These are phyloP conservation scores for Oophaga pumilio DNA, from an alignment of 2,113 vertebrate genomes.

Conservation along the genomic window DNA sequence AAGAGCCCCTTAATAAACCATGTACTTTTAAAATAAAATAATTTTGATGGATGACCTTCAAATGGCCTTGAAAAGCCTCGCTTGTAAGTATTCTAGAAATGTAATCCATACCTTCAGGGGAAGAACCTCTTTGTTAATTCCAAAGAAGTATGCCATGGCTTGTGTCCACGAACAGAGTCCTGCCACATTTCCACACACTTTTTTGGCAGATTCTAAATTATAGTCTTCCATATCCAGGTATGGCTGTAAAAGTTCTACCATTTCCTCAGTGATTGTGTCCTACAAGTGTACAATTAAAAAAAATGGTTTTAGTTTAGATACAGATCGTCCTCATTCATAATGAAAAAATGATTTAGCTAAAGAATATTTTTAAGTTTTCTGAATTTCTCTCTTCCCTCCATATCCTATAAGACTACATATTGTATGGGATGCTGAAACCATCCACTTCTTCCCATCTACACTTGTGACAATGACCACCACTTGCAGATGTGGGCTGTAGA, in stretches of 20 bases:
- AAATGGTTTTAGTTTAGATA: too few species aligned
- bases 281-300: constrained; percentile 54
- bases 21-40: neutral
- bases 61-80: neutral
- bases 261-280: constrained; percentile 84
- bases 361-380: too few species aligned
- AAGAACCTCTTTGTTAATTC: constrained; percentile 84
- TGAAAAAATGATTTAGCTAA: neutral
- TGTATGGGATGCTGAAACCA: too few species aligned
- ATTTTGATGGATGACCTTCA: neutral
- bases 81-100: neutral
- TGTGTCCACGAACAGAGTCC: constrained; percentile 86
- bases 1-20: neutral
- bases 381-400: too few species aligned
- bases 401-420: too few species aligned
- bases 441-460: too few species aligned
- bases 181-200: constrained; percentile 83
- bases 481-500: too few species aligned
- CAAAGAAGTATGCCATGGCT: constrained; percentile 83
- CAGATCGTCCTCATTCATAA: too few species aligned
- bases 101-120: constrained; percentile 78
- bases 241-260: constrained; percentile 79
- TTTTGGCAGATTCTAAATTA: constrained; percentile 81
- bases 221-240: constrained; percentile 85
- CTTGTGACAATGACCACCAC: too few species aligned